Evolutionary conservation across 2,797 vertebrate species (phyloP), one percentile per base, ranked within the genome.

Genomic region (Scolopax rusticola): DNA sequence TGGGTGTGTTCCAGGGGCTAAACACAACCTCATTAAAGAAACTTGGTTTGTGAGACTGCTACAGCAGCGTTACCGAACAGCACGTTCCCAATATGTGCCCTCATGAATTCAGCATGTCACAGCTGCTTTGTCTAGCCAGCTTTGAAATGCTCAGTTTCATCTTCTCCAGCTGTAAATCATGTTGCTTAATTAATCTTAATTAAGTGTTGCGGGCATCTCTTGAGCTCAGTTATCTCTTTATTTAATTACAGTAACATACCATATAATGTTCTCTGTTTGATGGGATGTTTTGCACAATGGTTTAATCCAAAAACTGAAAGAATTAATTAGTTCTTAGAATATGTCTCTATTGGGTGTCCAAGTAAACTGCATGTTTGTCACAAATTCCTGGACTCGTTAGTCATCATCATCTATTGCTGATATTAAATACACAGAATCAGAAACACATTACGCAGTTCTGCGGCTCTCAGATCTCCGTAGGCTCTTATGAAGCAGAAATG

Each of bases 181-280:
- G 68, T 47, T 74, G 80, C 65, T 89, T 97, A 97, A 96, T 97
- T 97, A 95, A 90, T 96, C 93, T 79, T 93, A 96, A 97, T 97
- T 89, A 97, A 95, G 63, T 84, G 87, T 71, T 93, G 76, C 9
- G n/a, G 83, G 90, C 91, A 94, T 94, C 78, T 94, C 89, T 93
- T 2, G 9, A 97, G 93, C 93, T 93, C 91, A 63, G 65, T 82
- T 92, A 88, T 94, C 74, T 92, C 54, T 93, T 89, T 85, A 67
- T 96, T 96, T 93, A 94, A 96, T 97, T 94, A 82, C 82, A 73
- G 54, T 79, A 80, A 89, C 71, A 74, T 75, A 63, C 71, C 53
- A 68, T 65, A 32, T 53, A 79, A 86, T 91, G 63, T 68, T 59
- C 81, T 71, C 82, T 91, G 33, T 79, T 95, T 95, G 87, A 88